Conservation (phyloP, 2,797 vertebrate species). For the Acropternis orthonyx region DNA sequence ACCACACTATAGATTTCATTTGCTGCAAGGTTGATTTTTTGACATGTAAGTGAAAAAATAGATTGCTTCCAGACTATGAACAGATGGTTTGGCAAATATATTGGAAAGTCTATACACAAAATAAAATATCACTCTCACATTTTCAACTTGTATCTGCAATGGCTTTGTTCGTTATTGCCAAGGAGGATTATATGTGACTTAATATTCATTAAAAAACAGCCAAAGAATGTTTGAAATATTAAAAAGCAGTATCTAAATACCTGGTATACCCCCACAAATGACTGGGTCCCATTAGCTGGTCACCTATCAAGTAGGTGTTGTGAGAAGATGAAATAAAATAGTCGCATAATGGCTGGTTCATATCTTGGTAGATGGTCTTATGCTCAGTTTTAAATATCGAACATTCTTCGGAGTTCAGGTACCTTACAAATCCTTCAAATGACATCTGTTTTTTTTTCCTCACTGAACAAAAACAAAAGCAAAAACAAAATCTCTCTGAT, state of each 20-base stretch:
- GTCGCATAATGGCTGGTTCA: constrained; percentile 81
- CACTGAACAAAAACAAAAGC: constrained; percentile 69
- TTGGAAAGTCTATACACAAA: not conserved
- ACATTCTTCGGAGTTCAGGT: constrained; percentile 82
- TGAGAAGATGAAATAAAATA: constrained; percentile 91
- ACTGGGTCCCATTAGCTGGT: constrained; percentile 85
- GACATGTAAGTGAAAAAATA: not conserved
- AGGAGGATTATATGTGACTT: not conserved
- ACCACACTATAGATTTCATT: not conserved
- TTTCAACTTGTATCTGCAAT: not conserved
- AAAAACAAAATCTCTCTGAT: not conserved
- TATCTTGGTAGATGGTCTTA: constrained; percentile 82
- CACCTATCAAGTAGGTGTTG: constrained; percentile 87
- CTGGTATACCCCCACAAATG: constrained; percentile 83
- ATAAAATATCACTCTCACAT: not conserved
- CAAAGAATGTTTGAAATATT: not conserved
- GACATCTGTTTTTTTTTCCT: constrained; percentile 76
- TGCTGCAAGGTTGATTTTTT: not conserved
- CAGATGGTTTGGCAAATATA: constrained; percentile 29
- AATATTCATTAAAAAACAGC: not conserved
- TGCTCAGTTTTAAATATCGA: constrained; percentile 76
- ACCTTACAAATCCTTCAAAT: constrained; percentile 85
- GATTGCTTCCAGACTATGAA: not conserved
- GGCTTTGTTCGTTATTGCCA: not conserved
- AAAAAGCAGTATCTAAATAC: constrained; percentile 66